Conservation (phyloP, 2,113 vertebrate species). For the Oreochromis niloticus region DNA sequence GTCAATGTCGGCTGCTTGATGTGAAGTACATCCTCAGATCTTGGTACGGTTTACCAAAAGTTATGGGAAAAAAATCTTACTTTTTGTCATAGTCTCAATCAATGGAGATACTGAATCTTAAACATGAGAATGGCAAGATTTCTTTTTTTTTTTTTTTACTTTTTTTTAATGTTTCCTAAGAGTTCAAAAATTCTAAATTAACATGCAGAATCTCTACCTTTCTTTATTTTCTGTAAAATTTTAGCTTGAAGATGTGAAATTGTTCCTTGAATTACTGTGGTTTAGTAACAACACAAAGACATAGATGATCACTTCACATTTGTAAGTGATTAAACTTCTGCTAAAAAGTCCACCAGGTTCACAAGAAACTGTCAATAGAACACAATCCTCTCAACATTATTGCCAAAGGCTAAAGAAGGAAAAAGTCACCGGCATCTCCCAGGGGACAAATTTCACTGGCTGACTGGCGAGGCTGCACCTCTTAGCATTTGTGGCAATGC, state of each 20-base stretch:
- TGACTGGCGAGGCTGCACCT: not conserved
- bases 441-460: not conserved
- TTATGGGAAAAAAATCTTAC: accelerated
- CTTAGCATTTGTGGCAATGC: not conserved
- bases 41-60: not conserved
- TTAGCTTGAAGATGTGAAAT: not conserved
- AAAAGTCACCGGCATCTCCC: not conserved
- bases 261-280: not conserved
- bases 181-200: not conserved
- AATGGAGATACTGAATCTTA: not conserved
- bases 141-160: not conserved
- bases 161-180: not conserved
- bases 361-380: not conserved
- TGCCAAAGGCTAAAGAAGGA: not conserved
- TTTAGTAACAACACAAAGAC: not conserved
- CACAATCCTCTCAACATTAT: not conserved
- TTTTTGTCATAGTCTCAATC: not conserved
- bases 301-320: not conserved
- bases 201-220: not conserved
- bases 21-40: not conserved
- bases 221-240: not conserved
- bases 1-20: not conserved
- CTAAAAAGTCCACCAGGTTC: not conserved
- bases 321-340: not conserved
- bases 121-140: not conserved